A percentile compares a stretch with the other conserved stretches of the same genome.
Evolutionary conservation across 2,888 invertebrate genomes (phyloP).

Genomic region (Lepas anatifera): DNA sequence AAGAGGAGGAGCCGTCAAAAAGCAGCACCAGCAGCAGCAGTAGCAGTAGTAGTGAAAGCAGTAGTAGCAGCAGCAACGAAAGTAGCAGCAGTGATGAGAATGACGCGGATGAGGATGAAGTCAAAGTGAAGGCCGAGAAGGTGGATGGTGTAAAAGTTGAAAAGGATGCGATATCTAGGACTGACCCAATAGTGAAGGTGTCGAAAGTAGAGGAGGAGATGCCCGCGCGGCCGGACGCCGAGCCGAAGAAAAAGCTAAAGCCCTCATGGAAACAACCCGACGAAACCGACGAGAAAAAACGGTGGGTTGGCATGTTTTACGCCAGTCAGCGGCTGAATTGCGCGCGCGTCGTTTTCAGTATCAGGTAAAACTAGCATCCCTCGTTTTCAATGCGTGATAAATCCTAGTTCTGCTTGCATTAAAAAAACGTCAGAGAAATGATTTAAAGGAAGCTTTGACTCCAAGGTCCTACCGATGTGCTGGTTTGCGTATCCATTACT

Average conservation of each 20-base stretch:
- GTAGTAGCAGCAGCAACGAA: background rate
- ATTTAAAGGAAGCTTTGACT: too few relatives aligned
- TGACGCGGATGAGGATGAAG: background rate
- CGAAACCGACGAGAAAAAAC: background rate
- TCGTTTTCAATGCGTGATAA: too few relatives aligned
- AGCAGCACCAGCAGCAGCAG: slow-evolving; percentile 4
- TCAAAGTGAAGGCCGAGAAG: background rate
- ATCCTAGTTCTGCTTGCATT: too few relatives aligned
- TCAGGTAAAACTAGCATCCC: too few relatives aligned
- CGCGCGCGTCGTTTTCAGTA: too few relatives aligned
- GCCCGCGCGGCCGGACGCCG: background rate
- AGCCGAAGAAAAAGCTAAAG: background rate
- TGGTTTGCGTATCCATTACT: too few relatives aligned
- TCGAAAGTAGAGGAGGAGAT: background rate
- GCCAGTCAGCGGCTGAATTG: too few relatives aligned
- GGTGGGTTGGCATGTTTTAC: too few relatives aligned
- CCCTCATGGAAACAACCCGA: background rate
- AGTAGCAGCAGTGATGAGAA: background rate
- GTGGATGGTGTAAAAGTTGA: background rate
- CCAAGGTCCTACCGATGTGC: too few relatives aligned
- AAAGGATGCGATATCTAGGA: background rate
- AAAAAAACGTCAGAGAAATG: too few relatives aligned
- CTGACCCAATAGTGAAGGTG: background rate
- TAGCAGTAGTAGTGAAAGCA: slow-evolving; percentile 2
- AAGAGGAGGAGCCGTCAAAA: background rate